Conservation (phyloP, 2,113 vertebrate genomes). For the Ictidomys tridecemlineatus region DNA sequence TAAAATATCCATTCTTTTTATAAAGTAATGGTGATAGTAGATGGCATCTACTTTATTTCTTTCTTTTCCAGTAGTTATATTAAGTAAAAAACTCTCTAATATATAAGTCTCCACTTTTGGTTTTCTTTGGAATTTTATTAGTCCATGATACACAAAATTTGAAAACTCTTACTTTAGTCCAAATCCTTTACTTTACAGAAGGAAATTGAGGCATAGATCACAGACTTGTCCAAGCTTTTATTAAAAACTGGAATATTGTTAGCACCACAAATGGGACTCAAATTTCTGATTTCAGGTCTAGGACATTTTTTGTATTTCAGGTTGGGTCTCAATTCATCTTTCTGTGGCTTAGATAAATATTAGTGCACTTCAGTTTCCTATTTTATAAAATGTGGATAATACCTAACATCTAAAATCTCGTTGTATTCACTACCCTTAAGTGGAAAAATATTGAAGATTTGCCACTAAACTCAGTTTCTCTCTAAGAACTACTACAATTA, state of each 20-base stretch:
- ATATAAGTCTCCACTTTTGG: not conserved
- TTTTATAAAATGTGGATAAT: conserved; percentile 37
- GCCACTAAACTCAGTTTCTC: conserved; percentile 14
- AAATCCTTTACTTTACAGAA: not conserved
- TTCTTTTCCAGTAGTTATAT: conserved; percentile 40
- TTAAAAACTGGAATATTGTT: not conserved
- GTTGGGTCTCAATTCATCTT: not conserved
- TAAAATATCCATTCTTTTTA: conserved; percentile 40
- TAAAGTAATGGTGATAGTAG: not conserved
- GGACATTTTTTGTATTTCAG: not conserved
- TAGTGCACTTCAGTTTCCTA: not conserved
- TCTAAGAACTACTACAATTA: not conserved
- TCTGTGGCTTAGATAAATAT: conserved; percentile 17
- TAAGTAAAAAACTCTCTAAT: conserved; percentile 13
- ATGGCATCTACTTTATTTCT: not conserved
- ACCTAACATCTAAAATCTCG: conserved; percentile 28
- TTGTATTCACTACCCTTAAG: conserved; percentile 16
- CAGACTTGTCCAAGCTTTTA: not conserved
- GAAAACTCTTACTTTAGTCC: not conserved
- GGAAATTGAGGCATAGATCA: not conserved
- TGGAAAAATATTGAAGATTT: conserved; percentile 11
- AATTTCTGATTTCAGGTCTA: not conserved
- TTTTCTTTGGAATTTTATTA: conserved; percentile 22
- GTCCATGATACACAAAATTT: not conserved
- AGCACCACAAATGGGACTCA: not conserved